Evolutionary conservation across 2,113 vertebrate genomes (phyloP), one percentile per base, ranked within the genome.

Genomic region (Corythoichthys haematopterus): DNA sequence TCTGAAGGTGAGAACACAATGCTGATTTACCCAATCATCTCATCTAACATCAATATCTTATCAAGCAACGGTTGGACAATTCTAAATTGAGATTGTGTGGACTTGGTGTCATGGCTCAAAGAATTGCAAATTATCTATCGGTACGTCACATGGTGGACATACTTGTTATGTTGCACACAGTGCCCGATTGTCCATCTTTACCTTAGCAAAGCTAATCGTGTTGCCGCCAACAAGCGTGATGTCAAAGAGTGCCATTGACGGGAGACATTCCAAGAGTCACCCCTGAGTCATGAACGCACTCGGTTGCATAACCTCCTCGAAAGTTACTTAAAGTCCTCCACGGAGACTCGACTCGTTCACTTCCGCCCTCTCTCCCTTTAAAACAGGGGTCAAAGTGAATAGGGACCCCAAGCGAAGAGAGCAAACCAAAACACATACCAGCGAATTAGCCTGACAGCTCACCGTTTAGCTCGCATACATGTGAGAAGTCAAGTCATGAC

Each of bases 401-500:
- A 68, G 63, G 70, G 72, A 74, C 66, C 35, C 2, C 20, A 70
- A 84, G 82, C 68, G 78, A 80, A 81, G 79, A 79, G 86, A 85
- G 81, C 72, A 78, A 80, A 84, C 82, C 74, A 84, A 88, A 87
- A 87, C 77, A 87, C 84, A 84, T 84, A 85, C 76, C 78, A 72
- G 69, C 4, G 73, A 84, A 77, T 83, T 76, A 87, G 75, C 71
- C 74, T 73, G 78, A 80, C 81, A 85, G 80, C 71, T 79, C 70
- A 56, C 52, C 71, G 72, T 85, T 74, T 36, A 74, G 68, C 79
- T 80, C 28, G 72, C 83, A 71, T 87, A 81, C 87, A 89, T 87
- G 86, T 69, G 86, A 86, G 79, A 85, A 74, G 77, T 84, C 78
- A 66, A 75, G 63, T 79, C 71, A 55, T 77, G 75, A 90, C 84